Evolutionary conservation across 2,797 vertebrate species (phyloP).

Genomic region (Diplodus sargus): DNA sequence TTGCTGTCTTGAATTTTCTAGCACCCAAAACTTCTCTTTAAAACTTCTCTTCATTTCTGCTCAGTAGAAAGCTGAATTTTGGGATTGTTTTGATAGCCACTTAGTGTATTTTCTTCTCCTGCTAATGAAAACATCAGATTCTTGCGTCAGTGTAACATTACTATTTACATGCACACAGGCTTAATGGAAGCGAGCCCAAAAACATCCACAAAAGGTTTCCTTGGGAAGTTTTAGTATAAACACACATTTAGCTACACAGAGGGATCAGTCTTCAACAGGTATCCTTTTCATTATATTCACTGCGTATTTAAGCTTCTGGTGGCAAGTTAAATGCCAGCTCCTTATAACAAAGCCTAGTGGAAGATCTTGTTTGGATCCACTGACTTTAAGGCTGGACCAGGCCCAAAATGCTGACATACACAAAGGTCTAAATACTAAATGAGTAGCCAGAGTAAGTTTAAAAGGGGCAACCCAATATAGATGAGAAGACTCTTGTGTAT

Average conservation of each 20-base stretch:
- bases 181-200: conserved; percentile 28
- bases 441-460: not conserved
- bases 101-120: not conserved
- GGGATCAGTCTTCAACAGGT: conserved; percentile 27
- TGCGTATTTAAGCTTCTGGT: conserved; percentile 12
- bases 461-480: not conserved
- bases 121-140: conserved; percentile 5
- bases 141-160: conserved; percentile 3
- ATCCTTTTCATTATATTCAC: conserved; percentile 47
- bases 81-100: not conserved
- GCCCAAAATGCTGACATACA: conserved; percentile 3
- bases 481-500: not conserved
- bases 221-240: conserved; percentile 57
- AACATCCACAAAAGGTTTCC: conserved; percentile 37
- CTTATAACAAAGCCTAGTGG: conserved; percentile 21
- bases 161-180: conserved; percentile 57
- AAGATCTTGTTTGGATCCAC: conserved; percentile 25
- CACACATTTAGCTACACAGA: conserved; percentile 22
- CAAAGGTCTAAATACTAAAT: conserved; percentile 4
- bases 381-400: conserved; percentile 8
- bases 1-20: not conserved
- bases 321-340: conserved; percentile 17
- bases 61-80: conserved; percentile 1
- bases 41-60: not conserved
- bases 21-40: not conserved